These are phyloP conservation scores for Erynnis tages DNA, from an alignment of 2,888 invertebrate genomes.

Conservation along the genomic window DNA sequence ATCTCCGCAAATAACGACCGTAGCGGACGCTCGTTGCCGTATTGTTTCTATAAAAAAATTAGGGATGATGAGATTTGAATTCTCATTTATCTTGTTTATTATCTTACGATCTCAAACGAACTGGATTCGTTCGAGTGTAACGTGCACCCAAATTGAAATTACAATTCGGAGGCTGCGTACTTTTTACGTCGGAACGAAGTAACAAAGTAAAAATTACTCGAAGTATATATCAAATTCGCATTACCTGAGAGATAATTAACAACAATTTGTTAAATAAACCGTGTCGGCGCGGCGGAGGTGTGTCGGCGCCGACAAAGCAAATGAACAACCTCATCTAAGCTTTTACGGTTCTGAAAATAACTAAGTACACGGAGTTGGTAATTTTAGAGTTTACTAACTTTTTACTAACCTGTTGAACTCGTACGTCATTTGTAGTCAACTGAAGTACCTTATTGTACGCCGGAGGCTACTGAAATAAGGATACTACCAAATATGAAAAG, in stretches of 20 bases:
- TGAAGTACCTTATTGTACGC: too few species aligned
- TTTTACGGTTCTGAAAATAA: conserved; percentile 18
- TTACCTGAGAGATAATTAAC: conserved; percentile 61
- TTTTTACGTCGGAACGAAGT: conserved; percentile 3
- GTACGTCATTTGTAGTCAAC: neutral
- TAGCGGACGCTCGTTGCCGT: conserved; percentile 47
- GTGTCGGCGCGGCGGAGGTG: conserved; percentile 51
- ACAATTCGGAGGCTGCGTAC: neutral
- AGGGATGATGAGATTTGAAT: conserved; percentile 31
- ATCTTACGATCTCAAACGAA: conserved; percentile 26
- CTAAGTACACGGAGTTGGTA: neutral
- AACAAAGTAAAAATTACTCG: conserved; percentile 14
- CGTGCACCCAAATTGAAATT: conserved; percentile 8
- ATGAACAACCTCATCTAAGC: conserved; percentile 18
- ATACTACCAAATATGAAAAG: too few species aligned
- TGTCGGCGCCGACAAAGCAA: conserved; percentile 59
- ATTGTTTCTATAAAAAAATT: conserved; percentile 41
- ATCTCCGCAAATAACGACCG: conserved; percentile 69
- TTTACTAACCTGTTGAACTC: conserved; percentile 12
- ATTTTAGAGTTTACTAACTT: conserved; percentile 7
- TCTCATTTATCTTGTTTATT: conserved; percentile 18
- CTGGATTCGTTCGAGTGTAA: conserved; percentile 16
- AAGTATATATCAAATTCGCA: conserved; percentile 38
- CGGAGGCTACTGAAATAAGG: too few species aligned
- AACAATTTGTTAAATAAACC: conserved; percentile 70